These are phyloP conservation scores for Muscidifurax raptorellus DNA, from an alignment of 1,140 invertebrate species.

Conservation along the genomic window DNA sequence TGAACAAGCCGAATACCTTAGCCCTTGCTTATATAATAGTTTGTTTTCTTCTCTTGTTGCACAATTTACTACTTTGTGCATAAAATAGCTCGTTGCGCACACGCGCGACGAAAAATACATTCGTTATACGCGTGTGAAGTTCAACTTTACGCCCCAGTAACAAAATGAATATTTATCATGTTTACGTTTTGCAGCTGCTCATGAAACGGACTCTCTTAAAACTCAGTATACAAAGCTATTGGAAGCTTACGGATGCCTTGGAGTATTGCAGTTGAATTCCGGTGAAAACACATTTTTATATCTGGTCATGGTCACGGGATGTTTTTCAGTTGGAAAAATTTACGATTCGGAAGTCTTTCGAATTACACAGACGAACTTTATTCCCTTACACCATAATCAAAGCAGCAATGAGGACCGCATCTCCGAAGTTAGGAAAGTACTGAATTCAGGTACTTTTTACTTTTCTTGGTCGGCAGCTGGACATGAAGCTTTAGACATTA, in stretches of 20 bases:
- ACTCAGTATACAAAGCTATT: conserved; percentile 91
- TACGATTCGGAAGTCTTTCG: conserved; percentile 94
- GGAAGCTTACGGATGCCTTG: conserved; percentile 95
- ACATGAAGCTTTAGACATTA: conserved; percentile 86
- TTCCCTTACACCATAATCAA: conserved; percentile 89
- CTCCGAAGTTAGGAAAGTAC: conserved; percentile 86
- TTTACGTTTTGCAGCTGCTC: conserved; percentile 76
- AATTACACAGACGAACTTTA: conserved; percentile 92
- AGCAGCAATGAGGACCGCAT: conserved; percentile 88
- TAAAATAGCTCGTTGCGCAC: too few species aligned
- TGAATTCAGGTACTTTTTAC: conserved; percentile 98
- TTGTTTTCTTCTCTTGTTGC: too few species aligned
- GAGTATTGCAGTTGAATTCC: conserved; percentile 90
- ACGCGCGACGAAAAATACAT: too few species aligned
- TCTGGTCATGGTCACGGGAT: conserved; percentile 94
- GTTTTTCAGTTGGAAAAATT: conserved; percentile 96
- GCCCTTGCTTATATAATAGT: too few species aligned
- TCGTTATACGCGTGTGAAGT: too few species aligned
- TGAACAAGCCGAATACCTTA: too few species aligned
- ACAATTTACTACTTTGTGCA: too few species aligned
- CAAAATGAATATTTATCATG: too few species aligned
- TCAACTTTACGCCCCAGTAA: too few species aligned
- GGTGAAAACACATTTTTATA: conserved; percentile 90
- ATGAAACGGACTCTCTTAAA: conserved; percentile 92
- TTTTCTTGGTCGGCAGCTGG: conserved; percentile 86